Evolutionary conservation across 2,888 invertebrate genomes (phyloP).

Genomic region (Cyclophora punctaria): DNA sequence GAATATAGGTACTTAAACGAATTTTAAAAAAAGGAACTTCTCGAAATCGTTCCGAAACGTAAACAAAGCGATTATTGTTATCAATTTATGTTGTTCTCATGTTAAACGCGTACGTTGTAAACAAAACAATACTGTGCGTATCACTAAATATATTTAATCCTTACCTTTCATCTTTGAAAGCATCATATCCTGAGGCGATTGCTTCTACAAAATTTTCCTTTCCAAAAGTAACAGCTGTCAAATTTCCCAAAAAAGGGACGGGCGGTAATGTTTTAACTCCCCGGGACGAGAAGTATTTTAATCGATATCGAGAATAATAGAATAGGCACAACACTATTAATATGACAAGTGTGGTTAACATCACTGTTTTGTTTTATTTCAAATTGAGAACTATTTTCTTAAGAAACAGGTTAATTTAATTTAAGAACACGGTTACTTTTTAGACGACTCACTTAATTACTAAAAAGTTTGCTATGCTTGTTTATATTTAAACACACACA

Average conservation of each 20-base stretch:
- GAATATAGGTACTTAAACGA: too few relatives aligned
- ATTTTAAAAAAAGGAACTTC: too few relatives aligned
- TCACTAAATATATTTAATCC: conserved; percentile 1
- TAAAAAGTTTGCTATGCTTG: too few relatives aligned
- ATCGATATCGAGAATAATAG: conserved; percentile 35
- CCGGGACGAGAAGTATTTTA: conserved; percentile 39
- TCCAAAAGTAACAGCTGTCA: conserved; percentile 46
- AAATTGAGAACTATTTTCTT: conserved; percentile 23
- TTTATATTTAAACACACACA: neutral
- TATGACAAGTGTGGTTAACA: conserved; percentile 35
- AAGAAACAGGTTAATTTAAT: neutral
- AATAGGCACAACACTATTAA: conserved; percentile 32
- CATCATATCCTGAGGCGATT: conserved; percentile 42
- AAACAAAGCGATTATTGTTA: too few relatives aligned
- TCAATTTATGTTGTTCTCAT: too few relatives aligned
- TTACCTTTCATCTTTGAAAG: conserved; percentile 47
- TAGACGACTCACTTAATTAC: too few relatives aligned
- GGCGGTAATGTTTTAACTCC: conserved; percentile 42
- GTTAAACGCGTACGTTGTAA: neutral
- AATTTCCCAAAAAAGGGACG: conserved; percentile 45
- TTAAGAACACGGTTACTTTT: neutral
- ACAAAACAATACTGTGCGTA: neutral
- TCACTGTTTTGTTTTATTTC: conserved; percentile 18
- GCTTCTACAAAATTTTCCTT: conserved; percentile 48
- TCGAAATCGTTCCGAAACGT: too few relatives aligned